Evolutionary conservation across 2,888 invertebrate genomes (phyloP), one percentile per base, ranked within the genome.

Genomic region (Lumbricus terrestris): DNA sequence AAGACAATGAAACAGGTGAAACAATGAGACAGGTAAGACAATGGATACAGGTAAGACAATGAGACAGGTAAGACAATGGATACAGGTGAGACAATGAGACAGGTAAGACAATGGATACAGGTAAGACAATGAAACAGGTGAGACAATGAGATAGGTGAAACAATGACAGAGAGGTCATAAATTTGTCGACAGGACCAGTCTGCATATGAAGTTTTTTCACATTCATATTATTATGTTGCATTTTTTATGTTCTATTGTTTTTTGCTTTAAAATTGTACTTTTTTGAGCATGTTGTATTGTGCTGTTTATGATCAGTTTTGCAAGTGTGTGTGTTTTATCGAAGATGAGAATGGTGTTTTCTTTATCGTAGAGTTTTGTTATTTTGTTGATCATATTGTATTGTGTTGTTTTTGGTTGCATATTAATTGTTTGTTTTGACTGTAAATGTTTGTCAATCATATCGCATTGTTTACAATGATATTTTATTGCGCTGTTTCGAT

Each of bases 1-100:
- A 15, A 47, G 40, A 35, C 69, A 29, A n/a, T n/a, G n/a, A n/a
- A n/a, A 18, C n/a, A n/a, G n/a, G n/a, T n/a, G n/a, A n/a, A n/a
- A n/a, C n/a, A n/a, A n/a, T n/a, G n/a, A n/a, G n/a, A n/a, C n/a
- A n/a, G n/a, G n/a, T n/a, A n/a, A n/a, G n/a, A n/a, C n/a, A n/a
- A n/a, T n/a, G n/a, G n/a, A n/a, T n/a, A n/a, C n/a, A n/a, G n/a
- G n/a, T n/a, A n/a, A n/a, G n/a, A n/a, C n/a, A n/a, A n/a, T n/a
- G n/a, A n/a, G n/a, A n/a, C n/a, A n/a, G n/a, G n/a, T n/a, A n/a
- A 16, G 94, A 94, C 47, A 94, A 94, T 91, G 94, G 94, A n/a
- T 94, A 94, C 92, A 94, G 94, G 94, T 94, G 8, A 47, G 40
- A 35, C 69, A n/a, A 16, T 88, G 20, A 33, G 69, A 69, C 40